These are phyloP conservation scores for rat (Rattus norvegicus) DNA, from an alignment of 2,113 vertebrate species.

Conservation along the genomic window DNA sequence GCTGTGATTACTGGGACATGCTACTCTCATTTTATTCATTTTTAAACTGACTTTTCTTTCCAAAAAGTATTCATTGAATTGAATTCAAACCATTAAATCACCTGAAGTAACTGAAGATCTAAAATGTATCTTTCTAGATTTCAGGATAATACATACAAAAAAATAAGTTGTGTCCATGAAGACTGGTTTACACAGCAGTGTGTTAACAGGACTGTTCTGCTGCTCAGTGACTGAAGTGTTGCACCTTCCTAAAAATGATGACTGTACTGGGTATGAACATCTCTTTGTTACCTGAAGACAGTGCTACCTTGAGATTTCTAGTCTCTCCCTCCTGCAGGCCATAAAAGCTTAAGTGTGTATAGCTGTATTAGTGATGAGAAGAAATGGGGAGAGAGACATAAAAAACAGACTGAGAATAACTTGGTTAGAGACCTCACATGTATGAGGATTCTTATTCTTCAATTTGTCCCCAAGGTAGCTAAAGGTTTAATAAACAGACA, in stretches of 20 bases:
- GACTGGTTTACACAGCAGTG: neutral
- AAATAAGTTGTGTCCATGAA: neutral
- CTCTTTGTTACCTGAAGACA: neutral
- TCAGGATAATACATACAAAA: neutral
- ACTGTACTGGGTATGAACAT: neutral
- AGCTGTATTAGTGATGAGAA: neutral
- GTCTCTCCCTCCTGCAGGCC: neutral
- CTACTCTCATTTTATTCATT: neutral
- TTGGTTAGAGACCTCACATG: neutral
- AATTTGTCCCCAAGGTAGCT: neutral
- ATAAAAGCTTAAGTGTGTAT: neutral
- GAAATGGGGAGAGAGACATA: neutral
- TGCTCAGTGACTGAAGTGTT: neutral
- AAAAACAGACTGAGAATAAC: neutral
- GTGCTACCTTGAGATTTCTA: neutral
- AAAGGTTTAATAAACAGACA: neutral
- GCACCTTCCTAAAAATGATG: neutral
- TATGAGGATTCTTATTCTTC: neutral
- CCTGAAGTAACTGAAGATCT: neutral
- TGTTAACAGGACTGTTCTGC: neutral
- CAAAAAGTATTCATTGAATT: neutral
- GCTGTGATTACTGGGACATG: neutral
- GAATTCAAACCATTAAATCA: neutral
- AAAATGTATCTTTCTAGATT: neutral
- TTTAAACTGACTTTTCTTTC: slow-evolving; percentile 2